Evolutionary conservation across 2,888 invertebrate species (phyloP), one percentile per base, ranked within the genome.

Genomic region (Chorisops tibialis): DNA sequence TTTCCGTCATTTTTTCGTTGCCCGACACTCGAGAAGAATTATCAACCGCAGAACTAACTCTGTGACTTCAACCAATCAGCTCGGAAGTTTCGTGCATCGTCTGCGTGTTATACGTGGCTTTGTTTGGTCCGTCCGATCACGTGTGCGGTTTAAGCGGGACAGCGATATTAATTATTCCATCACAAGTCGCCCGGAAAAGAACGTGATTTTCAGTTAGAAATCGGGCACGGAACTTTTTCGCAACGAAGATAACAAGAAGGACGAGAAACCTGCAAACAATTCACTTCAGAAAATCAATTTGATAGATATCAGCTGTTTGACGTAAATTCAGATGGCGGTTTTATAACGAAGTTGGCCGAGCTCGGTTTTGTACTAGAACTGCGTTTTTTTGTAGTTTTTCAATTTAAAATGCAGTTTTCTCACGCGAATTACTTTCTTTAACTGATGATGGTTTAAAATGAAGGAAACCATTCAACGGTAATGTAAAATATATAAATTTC

Each of bases 291-390:
- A 61, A 60, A 63, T 56, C 63, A 52, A 63, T 63, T 61, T 63
- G 61, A 63, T 49, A 52, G 56, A 47, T 11, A 54, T 35, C 63
- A 63, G 63, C 63, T 63, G 63, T 21, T 22, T 19, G 38, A n/a
- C 9, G 30, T n/a, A n/a, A n/a, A n/a, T n/a, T n/a, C n/a, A n/a
- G n/a, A n/a, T n/a, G n/a, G n/a, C n/a, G n/a, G n/a, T n/a, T n/a
- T 30, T 9, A 2, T 5, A 9, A 1, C 9, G 30, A 30, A 30
- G 30, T 30, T 30, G 30, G 30, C 30, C 9, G 30, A n/a, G n/a
- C n/a, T n/a, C n/a, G n/a, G n/a, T n/a, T n/a, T n/a, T n/a, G n/a
- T n/a, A n/a, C n/a, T n/a, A n/a, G n/a, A n/a, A n/a, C n/a, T n/a
- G n/a, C n/a, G n/a, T n/a, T n/a, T n/a, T n/a, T n/a, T n/a, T n/a